Evolutionary conservation across 1,140 invertebrate genomes (phyloP).

Genomic region (Oscheius sp.): DNA sequence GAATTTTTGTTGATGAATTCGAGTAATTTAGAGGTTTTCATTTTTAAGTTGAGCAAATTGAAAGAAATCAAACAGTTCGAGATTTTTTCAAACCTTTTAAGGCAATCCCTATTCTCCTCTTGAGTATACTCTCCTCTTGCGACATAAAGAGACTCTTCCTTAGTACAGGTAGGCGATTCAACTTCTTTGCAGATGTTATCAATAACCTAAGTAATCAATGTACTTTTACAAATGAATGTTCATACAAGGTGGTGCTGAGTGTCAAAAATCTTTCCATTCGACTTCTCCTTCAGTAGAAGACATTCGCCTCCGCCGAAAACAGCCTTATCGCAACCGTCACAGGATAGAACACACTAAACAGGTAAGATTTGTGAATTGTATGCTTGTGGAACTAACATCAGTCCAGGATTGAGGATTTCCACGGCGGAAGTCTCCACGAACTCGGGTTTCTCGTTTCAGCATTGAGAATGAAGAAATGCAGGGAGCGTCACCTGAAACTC

Average conservation of each 20-base stretch:
- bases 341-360: neutral
- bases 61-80: too few relatives aligned
- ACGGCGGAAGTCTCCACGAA: neutral
- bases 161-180: neutral
- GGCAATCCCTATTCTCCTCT: neutral
- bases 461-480: neutral
- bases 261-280: neutral
- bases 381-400: neutral
- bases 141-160: neutral
- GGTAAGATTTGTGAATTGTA: neutral
- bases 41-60: too few relatives aligned
- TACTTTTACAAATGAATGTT: neutral
- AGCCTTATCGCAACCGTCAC: neutral
- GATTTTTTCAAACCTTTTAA: too few relatives aligned
- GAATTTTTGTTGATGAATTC: too few relatives aligned
- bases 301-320: neutral
- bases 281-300: neutral
- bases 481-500: neutral
- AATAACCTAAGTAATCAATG: neutral
- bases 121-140: neutral
- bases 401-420: neutral
- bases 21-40: too few relatives aligned
- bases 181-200: constrained; percentile 1
- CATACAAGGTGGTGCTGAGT: neutral
- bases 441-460: neutral